These are phyloP conservation scores for Hyles euphorbiae DNA, from an alignment of 1,140 invertebrate genomes.

Conservation along the genomic window DNA sequence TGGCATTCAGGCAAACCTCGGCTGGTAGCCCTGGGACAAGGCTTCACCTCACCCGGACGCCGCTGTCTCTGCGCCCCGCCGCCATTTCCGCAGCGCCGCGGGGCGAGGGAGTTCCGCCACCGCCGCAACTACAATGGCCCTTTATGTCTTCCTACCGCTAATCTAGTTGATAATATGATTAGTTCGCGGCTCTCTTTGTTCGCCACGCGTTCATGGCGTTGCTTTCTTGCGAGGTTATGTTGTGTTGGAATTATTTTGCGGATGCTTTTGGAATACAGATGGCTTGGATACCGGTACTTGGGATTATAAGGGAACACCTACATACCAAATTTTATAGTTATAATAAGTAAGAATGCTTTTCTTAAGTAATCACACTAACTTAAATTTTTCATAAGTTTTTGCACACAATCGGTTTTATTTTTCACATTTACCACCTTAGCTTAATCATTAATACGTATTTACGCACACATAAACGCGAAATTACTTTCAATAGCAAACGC, in stretches of 20 bases:
- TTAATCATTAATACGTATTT: neutral
- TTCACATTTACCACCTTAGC: neutral
- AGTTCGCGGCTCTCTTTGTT: constrained; percentile 22
- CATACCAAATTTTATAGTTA: no score
- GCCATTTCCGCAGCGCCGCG: constrained; percentile 46
- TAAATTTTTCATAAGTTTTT: no score
- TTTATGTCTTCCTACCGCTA: constrained; percentile 64
- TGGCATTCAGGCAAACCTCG: no score
- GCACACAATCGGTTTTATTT: no score
- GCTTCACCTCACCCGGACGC: constrained; percentile 55
- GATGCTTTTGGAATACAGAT: no score
- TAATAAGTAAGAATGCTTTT: no score
- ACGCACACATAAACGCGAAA: neutral
- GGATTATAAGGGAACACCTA: neutral
- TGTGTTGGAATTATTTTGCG: no score
- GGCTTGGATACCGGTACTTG: no score
- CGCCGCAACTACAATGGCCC: constrained; percentile 58
- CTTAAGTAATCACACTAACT: no score
- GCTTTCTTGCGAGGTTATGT: no score
- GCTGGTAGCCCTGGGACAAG: constrained; percentile 17
- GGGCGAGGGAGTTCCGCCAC: constrained; percentile 34
- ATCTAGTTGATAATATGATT: constrained; percentile 66
- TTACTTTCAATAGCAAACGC: no score
- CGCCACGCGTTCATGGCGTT: no score
- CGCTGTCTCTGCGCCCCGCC: constrained; percentile 65